Conservation (phyloP, 1,140 invertebrate genomes). For the Papilio dardanus region DNA sequence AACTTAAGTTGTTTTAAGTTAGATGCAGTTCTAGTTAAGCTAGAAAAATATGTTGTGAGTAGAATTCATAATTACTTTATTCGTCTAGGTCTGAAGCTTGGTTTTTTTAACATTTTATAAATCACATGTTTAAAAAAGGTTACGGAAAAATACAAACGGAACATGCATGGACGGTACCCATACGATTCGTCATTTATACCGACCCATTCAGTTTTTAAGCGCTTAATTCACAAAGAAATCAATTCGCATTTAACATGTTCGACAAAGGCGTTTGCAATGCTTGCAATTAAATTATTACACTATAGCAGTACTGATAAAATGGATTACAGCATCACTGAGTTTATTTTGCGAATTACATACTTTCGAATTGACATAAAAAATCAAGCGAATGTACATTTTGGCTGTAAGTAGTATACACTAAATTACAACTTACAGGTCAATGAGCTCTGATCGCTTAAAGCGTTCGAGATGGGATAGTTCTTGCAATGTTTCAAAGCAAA, state of each 20-base stretch:
- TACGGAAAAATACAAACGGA: too few species aligned
- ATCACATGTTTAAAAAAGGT: too few species aligned
- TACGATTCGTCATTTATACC: too few species aligned
- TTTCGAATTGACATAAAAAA: too few species aligned
- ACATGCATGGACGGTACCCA: too few species aligned
- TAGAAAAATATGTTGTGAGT: not conserved
- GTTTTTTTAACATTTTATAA: too few species aligned
- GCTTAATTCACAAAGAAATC: too few species aligned
- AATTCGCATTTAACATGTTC: too few species aligned
- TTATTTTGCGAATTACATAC: not conserved
- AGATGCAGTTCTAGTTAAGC: not conserved
- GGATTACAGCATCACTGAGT: not conserved
- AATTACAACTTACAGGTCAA: not conserved
- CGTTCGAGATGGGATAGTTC: not conserved
- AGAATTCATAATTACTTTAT: not conserved
- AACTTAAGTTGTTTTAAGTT: slow-evolving; percentile 3
- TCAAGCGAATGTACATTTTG: not conserved
- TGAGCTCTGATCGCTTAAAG: not conserved
- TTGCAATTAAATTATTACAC: too few species aligned
- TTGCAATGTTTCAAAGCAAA: not conserved
- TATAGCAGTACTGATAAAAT: not conserved
- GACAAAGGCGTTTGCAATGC: too few species aligned
- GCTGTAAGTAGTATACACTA: not conserved
- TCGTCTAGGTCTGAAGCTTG: too few species aligned
- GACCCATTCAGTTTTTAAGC: too few species aligned